These are phyloP conservation scores for Danio jaintianensis DNA, from an alignment of 2,797 vertebrate species.

Conservation along the genomic window DNA sequence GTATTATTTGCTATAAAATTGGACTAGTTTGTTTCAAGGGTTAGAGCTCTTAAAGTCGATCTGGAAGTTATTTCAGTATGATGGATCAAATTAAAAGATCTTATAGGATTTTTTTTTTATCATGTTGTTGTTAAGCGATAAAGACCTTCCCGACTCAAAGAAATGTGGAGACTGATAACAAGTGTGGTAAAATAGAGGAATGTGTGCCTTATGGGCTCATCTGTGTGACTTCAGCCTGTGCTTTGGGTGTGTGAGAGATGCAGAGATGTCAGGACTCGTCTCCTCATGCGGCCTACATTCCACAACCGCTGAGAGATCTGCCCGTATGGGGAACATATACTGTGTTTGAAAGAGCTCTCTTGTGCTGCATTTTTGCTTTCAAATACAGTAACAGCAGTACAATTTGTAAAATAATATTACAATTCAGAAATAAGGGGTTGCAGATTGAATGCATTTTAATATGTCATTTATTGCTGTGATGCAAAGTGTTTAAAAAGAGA, in stretches of 20 bases:
- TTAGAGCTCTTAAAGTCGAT: neutral
- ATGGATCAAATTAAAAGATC: too few species aligned
- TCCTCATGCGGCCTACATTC: slow-evolving; percentile 70
- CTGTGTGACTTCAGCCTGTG: slow-evolving; percentile 68
- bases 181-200: slow-evolving; percentile 51
- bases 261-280: slow-evolving; percentile 73
- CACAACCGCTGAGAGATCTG: slow-evolving; percentile 64
- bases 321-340: slow-evolving; percentile 13
- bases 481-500: too few species aligned
- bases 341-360: neutral
- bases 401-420: neutral
- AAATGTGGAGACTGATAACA: neutral
- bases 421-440: neutral
- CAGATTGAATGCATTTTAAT: too few species aligned
- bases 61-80: too few species aligned
- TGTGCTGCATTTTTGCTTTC: neutral
- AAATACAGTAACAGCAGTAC: neutral
- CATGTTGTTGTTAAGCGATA: neutral
- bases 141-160: neutral
- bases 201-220: slow-evolving; percentile 40
- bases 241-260: slow-evolving; percentile 55
- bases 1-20: neutral
- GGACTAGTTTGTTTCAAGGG: neutral
- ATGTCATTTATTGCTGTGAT: too few species aligned
- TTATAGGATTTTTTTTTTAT: too few species aligned